Evolutionary conservation across 2,113 vertebrate genomes (phyloP), one percentile per base, ranked within the genome.

Genomic region (Passer montanus): DNA sequence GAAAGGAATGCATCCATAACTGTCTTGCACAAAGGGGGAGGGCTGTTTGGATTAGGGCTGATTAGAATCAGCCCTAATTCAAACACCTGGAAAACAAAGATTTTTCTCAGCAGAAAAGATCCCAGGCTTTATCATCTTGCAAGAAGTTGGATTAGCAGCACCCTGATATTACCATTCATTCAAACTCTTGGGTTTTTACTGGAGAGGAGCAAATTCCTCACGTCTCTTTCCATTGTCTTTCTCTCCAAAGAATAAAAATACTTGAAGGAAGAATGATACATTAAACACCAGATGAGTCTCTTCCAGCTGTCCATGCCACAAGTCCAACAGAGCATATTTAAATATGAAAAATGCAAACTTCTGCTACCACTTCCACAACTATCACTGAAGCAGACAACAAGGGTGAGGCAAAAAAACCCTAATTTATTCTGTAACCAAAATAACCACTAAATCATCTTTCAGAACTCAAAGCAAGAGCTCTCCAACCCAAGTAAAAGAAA

Each of bases 11-110:
- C 14, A n/a, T 14, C 17, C 28, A 12, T 15, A 84, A 39, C 2
- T 55, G 9, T 19, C 35, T 27, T 14, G 2, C 22, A 50, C 0
- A 4, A 52, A 64, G 2, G 2, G 2, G 12, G 5, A 79, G 5
- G 6, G 14, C n/a, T 37, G 35, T 37, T 37, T 37, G 35, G 35
- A 37, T 37, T 37, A 37, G 35, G 39, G 11, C 39, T 28, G 7
- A 62, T 43, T 21, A 37, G 15, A 18, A 53, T 33, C 27, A 82
- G 83, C 63, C 5, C 7, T 49, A 39, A 94, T 30, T 5, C 15
- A 64, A 49, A 73, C 17, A 31, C 4, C 11, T 26, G 30, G 22
- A 64, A 73, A 68, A 53, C 15, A 72, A 72, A 0, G 0, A 23
- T 10, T 28, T 52, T 52, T 41, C 30, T 56, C 44, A 73, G 35